Base-by-base conservation (phyloP, 2,888 invertebrate genomes). In the Nasonia oneida region DNA sequence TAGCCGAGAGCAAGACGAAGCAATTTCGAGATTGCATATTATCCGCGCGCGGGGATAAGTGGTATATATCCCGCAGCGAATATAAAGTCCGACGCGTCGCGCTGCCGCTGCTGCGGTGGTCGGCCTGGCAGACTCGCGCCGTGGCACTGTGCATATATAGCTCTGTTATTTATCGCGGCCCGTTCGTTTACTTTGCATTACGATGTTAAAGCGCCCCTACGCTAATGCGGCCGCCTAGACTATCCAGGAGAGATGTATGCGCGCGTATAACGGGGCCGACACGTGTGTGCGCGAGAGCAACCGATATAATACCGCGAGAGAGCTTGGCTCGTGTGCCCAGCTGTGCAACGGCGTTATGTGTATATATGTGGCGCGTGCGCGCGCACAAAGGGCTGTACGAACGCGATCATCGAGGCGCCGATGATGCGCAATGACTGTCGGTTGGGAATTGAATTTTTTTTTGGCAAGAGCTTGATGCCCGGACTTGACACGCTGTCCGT, bases 161-260 rank as follows among this genome's bases (percentile, higher is more conserved):
- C 47, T 10, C 47, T 47, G 47, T 47, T 84, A 84, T 84, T 84
- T 86, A 84, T 84, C 53, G 78, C 67, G 50, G 50, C 50, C 57
- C 73, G 81, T 82, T 82, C 77, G 80, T 82, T 87, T 83, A 82
- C 84, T 86, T 84, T 84, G 80, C 78, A 80, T 85, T 85, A 85
- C 79, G 70, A 61, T 39, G 76, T 79, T 81, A 53, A 80, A 74
- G 47, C 47, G 61, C 75, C 73, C 53, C 74, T 81, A 73, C 74
- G 81, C 84, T 84, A 86, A 84, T 77, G 70, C 57, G 47, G 33
- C 14, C 37, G 3, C 76, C 37, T 81, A 57, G 23, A 29, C 53
- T 29, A 39, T 53, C n/a, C 15, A 3, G 18, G 15, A 33, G 29
- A 6, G 14, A 61, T 23, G 76, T 70, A 79, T 75, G 33, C 37